Base-by-base conservation (phyloP, 2,888 invertebrate species). In the Cerastis rubricosa region DNA sequence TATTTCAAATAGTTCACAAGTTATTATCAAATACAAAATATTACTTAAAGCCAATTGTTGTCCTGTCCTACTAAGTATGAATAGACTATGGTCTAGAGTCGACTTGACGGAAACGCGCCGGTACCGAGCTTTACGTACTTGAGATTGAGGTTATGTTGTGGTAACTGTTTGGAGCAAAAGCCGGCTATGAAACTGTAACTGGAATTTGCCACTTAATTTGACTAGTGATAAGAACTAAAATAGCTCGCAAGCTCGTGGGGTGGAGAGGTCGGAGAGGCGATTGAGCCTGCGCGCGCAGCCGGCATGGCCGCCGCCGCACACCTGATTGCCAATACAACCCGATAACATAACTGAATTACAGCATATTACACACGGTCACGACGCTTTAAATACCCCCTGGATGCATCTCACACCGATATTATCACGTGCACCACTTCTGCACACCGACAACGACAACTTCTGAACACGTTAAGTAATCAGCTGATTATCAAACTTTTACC, bases 61-160 rank as follows among this genome's bases (percentile, higher is more conserved):
- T 89, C 91, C 85, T 85, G 87, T 89, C 90, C 86, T 87, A 85
- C 80, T 89, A 88, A 81, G 82, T 85, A 88, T 85, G 87, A 89
- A 89, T 88, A 89, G 84, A 76, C 76, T 78, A 89, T 88, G 88
- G 84, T 77, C 71, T 72, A 64, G 74, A 83, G 83, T 83, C 72
- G 81, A 85, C 74, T 82, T 79, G 88, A 92, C 90, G 90, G 91
- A 91, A 92, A 91, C 92, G 94, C 93, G 91, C 92, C 94, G 93
- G 93, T 93, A 91, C 91, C 92, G 92, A 93, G 93, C 92, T 92
- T 92, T 94, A 94, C 93, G 91, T 94, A 94, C 92, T 91, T 90
- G 87, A 92, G 90, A 92, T 95, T 95, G 95, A 96, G 96, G 96
- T 96, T 96, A 96, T 96, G 96, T 96, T 96, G 95, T 96, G 95